Percentiles rank a stretch among this genome's conserved stretches.
phyloP scores from a whole-genome alignment of 2,888 invertebrate genomes.

The Trichogramma dendrolimi region DNA sequence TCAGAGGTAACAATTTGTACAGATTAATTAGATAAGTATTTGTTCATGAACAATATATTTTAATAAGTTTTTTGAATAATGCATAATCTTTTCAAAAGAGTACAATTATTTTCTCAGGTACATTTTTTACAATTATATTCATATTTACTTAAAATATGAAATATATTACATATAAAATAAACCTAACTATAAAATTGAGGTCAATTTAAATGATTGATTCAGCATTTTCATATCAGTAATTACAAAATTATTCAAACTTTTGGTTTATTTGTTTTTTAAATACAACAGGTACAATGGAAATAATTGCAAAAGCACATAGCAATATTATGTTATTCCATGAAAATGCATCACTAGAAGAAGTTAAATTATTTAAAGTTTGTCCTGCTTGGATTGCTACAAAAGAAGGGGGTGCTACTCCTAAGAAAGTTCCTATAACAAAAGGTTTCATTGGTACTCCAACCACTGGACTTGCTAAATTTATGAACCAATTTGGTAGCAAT shows the following conservation, averaged over 20 bases:
- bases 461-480: constrained; percentile 93
- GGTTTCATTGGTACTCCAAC: constrained; percentile 90
- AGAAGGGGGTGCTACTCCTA: constrained; percentile 95
- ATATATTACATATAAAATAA: too few species aligned
- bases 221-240: not conserved
- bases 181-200: too few species aligned
- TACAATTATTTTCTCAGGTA: too few species aligned
- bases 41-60: too few species aligned
- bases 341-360: constrained; percentile 81
- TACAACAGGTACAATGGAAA: constrained; percentile 84
- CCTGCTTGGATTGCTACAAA: constrained; percentile 97
- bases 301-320: constrained; percentile 71
- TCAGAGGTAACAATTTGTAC: too few species aligned
- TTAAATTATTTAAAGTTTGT: constrained; percentile 88
- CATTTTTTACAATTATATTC: too few species aligned
- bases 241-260: constrained; percentile 65
- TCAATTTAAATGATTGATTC: too few species aligned
- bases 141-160: too few species aligned
- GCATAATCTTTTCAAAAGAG: too few species aligned
- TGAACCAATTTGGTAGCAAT: constrained; percentile 98
- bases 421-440: constrained; percentile 93
- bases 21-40: too few species aligned
- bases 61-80: too few species aligned
- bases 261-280: constrained; percentile 74
- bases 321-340: constrained; percentile 82